A percentile compares a stretch with the other conserved stretches of the same genome.
Evolutionary conservation across 1,140 invertebrate genomes (phyloP).

Genomic region (Drosophila setifemur): DNA sequence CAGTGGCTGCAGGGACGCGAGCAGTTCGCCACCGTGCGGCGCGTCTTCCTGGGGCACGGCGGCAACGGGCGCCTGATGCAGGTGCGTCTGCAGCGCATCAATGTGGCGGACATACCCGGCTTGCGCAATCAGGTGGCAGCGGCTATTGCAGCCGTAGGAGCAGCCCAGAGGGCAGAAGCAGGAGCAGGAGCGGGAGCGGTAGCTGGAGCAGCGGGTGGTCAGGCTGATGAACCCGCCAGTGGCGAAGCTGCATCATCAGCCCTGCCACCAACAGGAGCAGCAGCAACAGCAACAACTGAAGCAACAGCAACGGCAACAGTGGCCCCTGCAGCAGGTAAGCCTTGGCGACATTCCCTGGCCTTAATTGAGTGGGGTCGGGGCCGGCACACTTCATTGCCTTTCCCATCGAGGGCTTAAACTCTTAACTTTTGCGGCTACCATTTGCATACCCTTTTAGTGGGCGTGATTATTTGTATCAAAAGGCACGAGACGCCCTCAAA

Average conservation of each 20-base stretch:
- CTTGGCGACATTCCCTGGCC: conserved; percentile 27
- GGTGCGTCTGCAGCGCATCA: conserved; percentile 58
- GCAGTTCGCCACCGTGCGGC: conserved; percentile 55
- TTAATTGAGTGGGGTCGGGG: conserved; percentile 38
- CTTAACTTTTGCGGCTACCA: conserved; percentile 34
- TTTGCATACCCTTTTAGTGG: conserved; percentile 21
- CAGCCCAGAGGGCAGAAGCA: conserved; percentile 14
- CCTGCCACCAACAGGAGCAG: background rate
- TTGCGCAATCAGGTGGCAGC: conserved; percentile 35
- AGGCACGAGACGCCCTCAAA: background rate
- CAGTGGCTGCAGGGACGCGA: conserved; percentile 52
- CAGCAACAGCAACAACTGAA: background rate
- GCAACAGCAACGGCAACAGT: background rate
- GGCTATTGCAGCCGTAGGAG: conserved; percentile 5
- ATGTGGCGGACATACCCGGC: conserved; percentile 52
- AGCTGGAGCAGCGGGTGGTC: conserved; percentile 7
- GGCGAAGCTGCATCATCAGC: conserved; percentile 10
- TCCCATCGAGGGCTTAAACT: conserved; percentile 25
- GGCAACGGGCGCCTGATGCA: conserved; percentile 58
- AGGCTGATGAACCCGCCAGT: conserved; percentile 5
- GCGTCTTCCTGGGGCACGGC: conserved; percentile 54
- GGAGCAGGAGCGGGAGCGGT: background rate
- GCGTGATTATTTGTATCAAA: background rate
- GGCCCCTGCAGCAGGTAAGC: conserved; percentile 24
- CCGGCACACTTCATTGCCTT: conserved; percentile 49